phyloP scores from a whole-genome alignment of 2,113 vertebrate genomes.

The Morone chrysops region DNA sequence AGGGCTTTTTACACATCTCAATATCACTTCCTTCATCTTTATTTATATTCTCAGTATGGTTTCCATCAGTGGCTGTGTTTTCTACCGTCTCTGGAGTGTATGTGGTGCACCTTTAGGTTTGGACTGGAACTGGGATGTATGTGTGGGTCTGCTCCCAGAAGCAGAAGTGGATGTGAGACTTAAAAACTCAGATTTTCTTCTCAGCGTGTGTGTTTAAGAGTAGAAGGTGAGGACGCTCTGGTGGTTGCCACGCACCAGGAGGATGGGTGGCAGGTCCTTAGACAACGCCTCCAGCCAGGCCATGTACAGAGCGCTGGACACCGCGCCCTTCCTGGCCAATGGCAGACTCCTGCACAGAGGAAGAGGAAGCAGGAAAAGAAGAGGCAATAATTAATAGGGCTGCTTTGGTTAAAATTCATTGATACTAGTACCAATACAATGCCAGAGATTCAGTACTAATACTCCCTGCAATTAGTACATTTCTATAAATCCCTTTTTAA shows the following conservation, averaged over 20 bases:
- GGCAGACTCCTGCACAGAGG: slow-evolving; percentile 91
- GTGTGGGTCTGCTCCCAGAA: slow-evolving; percentile 72
- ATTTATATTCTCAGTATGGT: slow-evolving; percentile 27
- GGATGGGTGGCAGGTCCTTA: slow-evolving; percentile 93
- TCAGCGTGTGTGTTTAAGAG: slow-evolving; percentile 84
- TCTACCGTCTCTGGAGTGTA: slow-evolving; percentile 58
- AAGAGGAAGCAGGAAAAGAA: not conserved
- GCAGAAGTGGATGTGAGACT: slow-evolving; percentile 50
- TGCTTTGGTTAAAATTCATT: no score
- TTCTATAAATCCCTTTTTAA: no score
- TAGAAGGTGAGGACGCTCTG: slow-evolving; percentile 99
- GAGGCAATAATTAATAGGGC: not conserved
- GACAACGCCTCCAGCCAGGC: slow-evolving; percentile 96
- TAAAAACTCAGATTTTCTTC: slow-evolving; percentile 16
- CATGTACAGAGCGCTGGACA: slow-evolving; percentile 97
- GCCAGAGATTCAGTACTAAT: no score
- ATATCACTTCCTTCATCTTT: slow-evolving; percentile 37
- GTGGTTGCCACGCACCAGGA: slow-evolving; percentile 97
- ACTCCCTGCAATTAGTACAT: no score
- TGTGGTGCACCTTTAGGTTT: slow-evolving; percentile 54
- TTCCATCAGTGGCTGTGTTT: slow-evolving; percentile 56
- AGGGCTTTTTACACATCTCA: slow-evolving; percentile 37
- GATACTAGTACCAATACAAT: no score
- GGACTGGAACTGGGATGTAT: slow-evolving; percentile 53
- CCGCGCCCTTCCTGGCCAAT: slow-evolving; percentile 93